A percentile compares a stretch with the other conserved stretches of the same genome.
Evolutionary conservation across 2,888 invertebrate species (phyloP).

Genomic region (Halocaridina rubra): DNA sequence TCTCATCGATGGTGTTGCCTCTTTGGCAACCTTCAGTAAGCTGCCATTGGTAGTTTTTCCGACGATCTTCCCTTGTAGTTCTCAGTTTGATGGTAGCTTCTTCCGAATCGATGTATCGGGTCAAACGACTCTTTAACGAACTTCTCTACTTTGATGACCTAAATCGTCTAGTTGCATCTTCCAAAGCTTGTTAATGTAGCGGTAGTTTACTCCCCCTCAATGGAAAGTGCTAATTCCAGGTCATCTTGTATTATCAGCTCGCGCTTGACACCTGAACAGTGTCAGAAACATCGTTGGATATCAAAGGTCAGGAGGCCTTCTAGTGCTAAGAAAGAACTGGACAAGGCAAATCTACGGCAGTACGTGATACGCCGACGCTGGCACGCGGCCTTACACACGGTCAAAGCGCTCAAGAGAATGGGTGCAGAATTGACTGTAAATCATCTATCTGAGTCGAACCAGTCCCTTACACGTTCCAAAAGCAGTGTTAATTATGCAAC

Average conservation of each 20-base stretch:
- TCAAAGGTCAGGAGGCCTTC: not conserved
- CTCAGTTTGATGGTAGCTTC: no score
- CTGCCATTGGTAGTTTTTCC: no score
- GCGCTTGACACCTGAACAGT: slow-evolving; percentile 84
- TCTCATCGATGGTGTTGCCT: not conserved
- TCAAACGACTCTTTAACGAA: no score
- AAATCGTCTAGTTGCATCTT: no score
- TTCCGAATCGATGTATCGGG: no score
- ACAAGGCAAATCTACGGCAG: slow-evolving; percentile 83
- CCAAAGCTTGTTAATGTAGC: no score
- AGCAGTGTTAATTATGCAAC: not conserved
- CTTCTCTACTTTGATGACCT: no score
- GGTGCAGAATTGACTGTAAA: slow-evolving; percentile 74
- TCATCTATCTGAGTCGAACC: not conserved
- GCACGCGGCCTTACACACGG: slow-evolving; percentile 90
- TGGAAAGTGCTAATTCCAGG: not conserved
- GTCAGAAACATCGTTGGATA: slow-evolving; percentile 89
- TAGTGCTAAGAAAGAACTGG: slow-evolving; percentile 69
- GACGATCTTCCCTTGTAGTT: no score
- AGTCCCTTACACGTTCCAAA: not conserved
- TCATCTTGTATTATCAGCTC: slow-evolving; percentile 72
- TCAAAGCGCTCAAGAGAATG: slow-evolving; percentile 87
- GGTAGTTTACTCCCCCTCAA: no score
- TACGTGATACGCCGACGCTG: slow-evolving; percentile 91
- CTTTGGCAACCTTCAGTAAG: not conserved